phyloP scores from a whole-genome alignment of 2,888 invertebrate species.

The Coleophora flavipennella region DNA sequence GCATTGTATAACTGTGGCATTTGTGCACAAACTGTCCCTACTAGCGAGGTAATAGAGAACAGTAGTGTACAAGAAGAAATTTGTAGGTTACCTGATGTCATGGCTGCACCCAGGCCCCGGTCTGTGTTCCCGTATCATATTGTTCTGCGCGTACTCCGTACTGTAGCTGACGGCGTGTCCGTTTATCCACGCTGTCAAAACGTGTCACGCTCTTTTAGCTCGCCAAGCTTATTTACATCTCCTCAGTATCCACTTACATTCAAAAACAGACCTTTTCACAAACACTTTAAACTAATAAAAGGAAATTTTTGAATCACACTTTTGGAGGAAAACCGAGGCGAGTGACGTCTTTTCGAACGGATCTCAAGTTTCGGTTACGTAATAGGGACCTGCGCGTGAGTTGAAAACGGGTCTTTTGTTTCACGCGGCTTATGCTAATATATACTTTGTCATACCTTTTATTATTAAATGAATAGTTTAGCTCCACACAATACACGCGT shows the following conservation, averaged over 20 bases:
- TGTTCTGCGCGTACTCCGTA: no score
- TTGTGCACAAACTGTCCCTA: no score
- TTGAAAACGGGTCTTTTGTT: conserved; percentile 44
- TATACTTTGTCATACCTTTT: conserved; percentile 26
- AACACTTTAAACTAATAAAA: conserved; percentile 1
- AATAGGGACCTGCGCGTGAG: conserved; percentile 56
- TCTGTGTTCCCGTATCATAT: no score
- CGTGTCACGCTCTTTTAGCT: conserved; percentile 40
- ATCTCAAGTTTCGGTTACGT: conserved; percentile 47
- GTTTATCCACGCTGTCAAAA: conserved; percentile 62
- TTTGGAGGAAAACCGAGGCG: not conserved
- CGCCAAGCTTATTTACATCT: not conserved
- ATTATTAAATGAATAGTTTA: conserved; percentile 19
- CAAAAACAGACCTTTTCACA: not conserved
- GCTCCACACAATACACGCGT: no score
- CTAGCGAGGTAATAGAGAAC: no score
- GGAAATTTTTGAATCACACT: not conserved
- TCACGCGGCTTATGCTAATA: conserved; percentile 49
- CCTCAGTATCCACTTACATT: not conserved
- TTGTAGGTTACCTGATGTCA: no score
- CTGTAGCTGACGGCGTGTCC: conserved; percentile 31
- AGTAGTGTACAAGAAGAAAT: no score
- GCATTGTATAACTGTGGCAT: no score
- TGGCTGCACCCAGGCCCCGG: no score
- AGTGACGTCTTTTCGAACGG: conserved; percentile 30